These are phyloP conservation scores for Penaeus chinensis DNA, from an alignment of 1,140 invertebrate genomes.

Conservation along the genomic window DNA sequence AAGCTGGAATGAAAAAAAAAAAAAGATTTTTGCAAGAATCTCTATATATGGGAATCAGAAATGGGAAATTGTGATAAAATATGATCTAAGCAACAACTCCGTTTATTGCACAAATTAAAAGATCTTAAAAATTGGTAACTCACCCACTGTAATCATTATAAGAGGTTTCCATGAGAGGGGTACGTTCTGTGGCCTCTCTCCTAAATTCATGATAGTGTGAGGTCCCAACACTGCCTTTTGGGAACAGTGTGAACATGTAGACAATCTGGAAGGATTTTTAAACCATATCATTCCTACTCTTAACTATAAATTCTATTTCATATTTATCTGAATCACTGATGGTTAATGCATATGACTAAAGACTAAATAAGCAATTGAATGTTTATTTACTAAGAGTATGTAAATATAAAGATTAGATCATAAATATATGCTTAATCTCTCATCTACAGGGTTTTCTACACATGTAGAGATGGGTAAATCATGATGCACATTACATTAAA, in stretches of 20 bases:
- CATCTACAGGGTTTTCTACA: no score
- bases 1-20: constrained; percentile 71
- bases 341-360: not conserved
- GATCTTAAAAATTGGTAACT: not conserved
- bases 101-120: no score
- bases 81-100: no score
- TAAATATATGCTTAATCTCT: no score
- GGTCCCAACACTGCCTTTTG: constrained; percentile 37
- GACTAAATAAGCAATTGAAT: not conserved
- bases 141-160: constrained; percentile 52
- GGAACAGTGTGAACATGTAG: constrained; percentile 43
- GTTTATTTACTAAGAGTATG: no score
- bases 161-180: constrained; percentile 44
- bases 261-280: constrained; percentile 19
- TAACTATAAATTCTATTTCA: no score
- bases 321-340: no score
- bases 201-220: constrained; percentile 51
- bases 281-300: not conserved
- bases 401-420: no score
- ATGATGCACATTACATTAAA: not conserved
- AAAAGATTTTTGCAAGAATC: no score
- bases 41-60: no score
- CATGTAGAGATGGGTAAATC: no score
- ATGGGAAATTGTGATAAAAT: no score
- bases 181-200: constrained; percentile 28